Base-by-base conservation (phyloP, 2,888 invertebrate species). In the Pterobdella sp. region DNA sequence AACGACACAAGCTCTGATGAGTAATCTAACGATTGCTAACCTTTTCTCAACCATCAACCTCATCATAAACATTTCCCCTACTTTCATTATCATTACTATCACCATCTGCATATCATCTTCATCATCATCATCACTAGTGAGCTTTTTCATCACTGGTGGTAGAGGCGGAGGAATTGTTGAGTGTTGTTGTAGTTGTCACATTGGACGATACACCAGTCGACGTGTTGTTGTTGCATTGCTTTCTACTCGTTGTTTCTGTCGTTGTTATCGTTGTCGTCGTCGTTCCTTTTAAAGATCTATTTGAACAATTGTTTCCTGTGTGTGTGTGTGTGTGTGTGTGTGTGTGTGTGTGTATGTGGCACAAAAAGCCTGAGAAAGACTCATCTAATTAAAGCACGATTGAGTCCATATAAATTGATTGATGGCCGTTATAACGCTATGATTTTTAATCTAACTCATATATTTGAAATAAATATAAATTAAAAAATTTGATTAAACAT, bases 131-230 rank as follows among this genome's bases (percentile, higher is more conserved):
- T 26, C 31, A 29, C 42, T 31, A 49, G n/a, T 32, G 35, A 1
- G 60, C 42, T 10, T 34, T 60, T n/a, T 60, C 60, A 34, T 71
- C 71, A 35, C 60, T 60, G 63, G 32, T 35, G 63, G 71, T 35
- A 7, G 32, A 35, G n/a, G 71, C 32, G 56, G 71, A 32, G 1
- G 36, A 36, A 63, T n/a, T 71, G 60, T 56, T 71, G 63, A 71
- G 71, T 14, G 63, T 63, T n/a, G 71, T 71, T 22, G 71, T 71
- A n/a, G 71, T 71, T 3, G 71, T 71, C n/a, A 63, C 36, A 1
- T 60, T 56, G 22, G 71, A 71, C n/a, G 71, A 56, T 1, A 56
- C 34, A n/a, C 52, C 32, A 56, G 35, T 37, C 36, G 49, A 22
- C 31, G 66, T 66, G 49, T 73, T 34, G 56, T 37, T 18, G 52